phyloP scores from a whole-genome alignment of 2,888 invertebrate genomes.

The Napeogenes inachia region DNA sequence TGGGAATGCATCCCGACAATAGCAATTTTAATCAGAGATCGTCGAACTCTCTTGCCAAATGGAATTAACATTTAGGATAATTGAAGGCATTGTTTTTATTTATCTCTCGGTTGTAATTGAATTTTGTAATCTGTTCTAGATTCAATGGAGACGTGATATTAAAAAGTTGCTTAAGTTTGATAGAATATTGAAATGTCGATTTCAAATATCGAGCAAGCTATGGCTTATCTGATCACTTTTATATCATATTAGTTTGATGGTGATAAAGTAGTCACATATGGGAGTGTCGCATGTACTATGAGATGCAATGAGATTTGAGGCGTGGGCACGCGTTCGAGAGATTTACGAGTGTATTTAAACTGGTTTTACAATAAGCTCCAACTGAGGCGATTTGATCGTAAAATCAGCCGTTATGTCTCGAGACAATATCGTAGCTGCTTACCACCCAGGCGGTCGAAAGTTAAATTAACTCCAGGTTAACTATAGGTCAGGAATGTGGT shows the following conservation, averaged over 20 bases:
- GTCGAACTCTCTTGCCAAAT: conserved; percentile 46
- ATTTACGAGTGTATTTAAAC: conserved; percentile 75
- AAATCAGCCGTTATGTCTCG: conserved; percentile 64
- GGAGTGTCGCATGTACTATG: conserved; percentile 39
- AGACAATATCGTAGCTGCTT: conserved; percentile 67
- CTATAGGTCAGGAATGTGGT: conserved; percentile 45
- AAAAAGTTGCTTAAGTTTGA: not conserved
- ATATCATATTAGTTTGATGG: not conserved
- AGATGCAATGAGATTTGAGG: conserved; percentile 52
- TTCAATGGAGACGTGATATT: not conserved
- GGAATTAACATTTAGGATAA: conserved; percentile 40
- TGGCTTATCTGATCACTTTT: not conserved
- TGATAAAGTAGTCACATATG: conserved; percentile 16
- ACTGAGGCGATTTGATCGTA: conserved; percentile 71
- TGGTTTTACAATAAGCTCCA: conserved; percentile 72
- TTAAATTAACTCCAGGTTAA: conserved; percentile 67
- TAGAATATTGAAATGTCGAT: not conserved
- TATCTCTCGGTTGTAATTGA: conserved; percentile 20
- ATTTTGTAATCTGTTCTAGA: conserved; percentile 13
- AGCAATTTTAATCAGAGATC: conserved; percentile 65
- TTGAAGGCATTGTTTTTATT: conserved; percentile 37
- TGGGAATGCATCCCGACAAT: conserved; percentile 60
- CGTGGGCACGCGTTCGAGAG: conserved; percentile 65
- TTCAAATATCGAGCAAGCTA: not conserved
- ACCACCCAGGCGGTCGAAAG: conserved; percentile 61